Base-by-base conservation (phyloP, 2,113 vertebrate species). In the Illadopsis cleaveri region DNA sequence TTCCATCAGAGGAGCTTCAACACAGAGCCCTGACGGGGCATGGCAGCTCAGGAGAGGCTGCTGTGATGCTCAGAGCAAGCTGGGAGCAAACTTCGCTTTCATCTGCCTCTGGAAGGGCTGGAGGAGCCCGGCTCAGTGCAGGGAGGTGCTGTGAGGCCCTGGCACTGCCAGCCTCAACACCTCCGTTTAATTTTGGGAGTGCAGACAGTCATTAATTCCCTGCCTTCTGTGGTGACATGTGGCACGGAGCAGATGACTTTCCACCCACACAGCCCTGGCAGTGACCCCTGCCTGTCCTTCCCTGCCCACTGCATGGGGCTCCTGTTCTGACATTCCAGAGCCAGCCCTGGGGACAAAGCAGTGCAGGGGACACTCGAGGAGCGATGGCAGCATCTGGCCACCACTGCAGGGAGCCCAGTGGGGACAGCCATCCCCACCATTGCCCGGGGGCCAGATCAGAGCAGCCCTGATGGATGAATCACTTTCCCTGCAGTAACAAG, bases 181-280 rank as follows among this genome's bases (percentile, higher is more conserved):
- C 30, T 42, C 22, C 50, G 11, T 66, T 64, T 28, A 25, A 51
- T 82, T 51, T 38, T 17, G 15, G 5, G 11, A 53, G 4, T 9
- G n/a, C 70, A 85, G 78, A 79, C 56, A 62, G 12, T 31, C 68
- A 47, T 82, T 76, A 64, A 94, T 77, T 38, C 47, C 12, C 28
- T 2, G 2, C 51, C 13, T 56, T 38, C 33, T 0, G 0, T 1
- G 4, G 68, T 0, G 0, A 22, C 73, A 58, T 15, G 20, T 10
- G 31, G 30, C 82, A 37, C 0, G 0, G 18, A 94, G 50, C 45
- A 72, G 89, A 19, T 8, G 28, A 72, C 10, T 66, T 58, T 7
- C n/a, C 44, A 86, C 23, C 13, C 18, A 5, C 1, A 3, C 58
- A 35, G 51, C 82, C 53, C 69, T 1, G 1, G n/a, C 7, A 1